Conservation (phyloP, 2,888 invertebrate species). For the Lagria hirta region DNA sequence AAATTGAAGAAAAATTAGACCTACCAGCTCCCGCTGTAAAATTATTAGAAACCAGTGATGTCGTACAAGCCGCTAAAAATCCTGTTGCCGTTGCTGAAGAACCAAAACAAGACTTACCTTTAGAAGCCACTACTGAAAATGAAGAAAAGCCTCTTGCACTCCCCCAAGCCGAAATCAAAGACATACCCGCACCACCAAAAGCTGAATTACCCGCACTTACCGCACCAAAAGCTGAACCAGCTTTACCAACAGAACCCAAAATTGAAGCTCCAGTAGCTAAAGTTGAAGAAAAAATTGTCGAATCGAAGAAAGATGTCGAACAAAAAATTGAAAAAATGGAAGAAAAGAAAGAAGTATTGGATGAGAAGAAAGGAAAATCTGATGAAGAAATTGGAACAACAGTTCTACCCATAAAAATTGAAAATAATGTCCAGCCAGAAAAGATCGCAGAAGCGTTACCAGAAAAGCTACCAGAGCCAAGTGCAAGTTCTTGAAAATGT, state of each 20-base stretch:
- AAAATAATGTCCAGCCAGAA: no score
- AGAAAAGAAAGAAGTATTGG: slow-evolving; percentile 37
- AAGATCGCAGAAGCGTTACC: slow-evolving; percentile 33
- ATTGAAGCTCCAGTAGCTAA: slow-evolving; percentile 35
- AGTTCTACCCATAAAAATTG: slow-evolving; percentile 27
- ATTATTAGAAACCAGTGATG: slow-evolving; percentile 22
- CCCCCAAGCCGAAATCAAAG: slow-evolving; percentile 43
- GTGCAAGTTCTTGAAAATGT: slow-evolving; percentile 49
- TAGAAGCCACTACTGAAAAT: slow-evolving; percentile 40
- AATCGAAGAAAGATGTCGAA: slow-evolving; percentile 10
- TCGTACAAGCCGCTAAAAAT: slow-evolving; percentile 31
- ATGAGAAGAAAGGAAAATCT: slow-evolving; percentile 27
- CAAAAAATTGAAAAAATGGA: slow-evolving; percentile 22
- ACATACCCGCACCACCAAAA: slow-evolving; percentile 34
- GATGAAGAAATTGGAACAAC: slow-evolving; percentile 29
- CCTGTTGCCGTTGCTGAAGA: slow-evolving; percentile 53
- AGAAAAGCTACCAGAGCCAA: slow-evolving; percentile 41
- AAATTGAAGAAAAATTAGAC: slow-evolving; percentile 29
- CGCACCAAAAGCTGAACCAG: slow-evolving; percentile 39
- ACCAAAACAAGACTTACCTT: slow-evolving; percentile 41
- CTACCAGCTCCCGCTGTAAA: slow-evolving; percentile 27
- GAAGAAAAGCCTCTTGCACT: slow-evolving; percentile 52
- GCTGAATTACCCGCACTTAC: slow-evolving; percentile 27
- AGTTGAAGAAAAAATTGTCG: slow-evolving; percentile 14
- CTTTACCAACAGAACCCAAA: slow-evolving; percentile 42